Evolutionary conservation across 2,797 vertebrate species (phyloP), one percentile per base, ranked within the genome.

Genomic region (Typhlichthys eigenmanni): DNA sequence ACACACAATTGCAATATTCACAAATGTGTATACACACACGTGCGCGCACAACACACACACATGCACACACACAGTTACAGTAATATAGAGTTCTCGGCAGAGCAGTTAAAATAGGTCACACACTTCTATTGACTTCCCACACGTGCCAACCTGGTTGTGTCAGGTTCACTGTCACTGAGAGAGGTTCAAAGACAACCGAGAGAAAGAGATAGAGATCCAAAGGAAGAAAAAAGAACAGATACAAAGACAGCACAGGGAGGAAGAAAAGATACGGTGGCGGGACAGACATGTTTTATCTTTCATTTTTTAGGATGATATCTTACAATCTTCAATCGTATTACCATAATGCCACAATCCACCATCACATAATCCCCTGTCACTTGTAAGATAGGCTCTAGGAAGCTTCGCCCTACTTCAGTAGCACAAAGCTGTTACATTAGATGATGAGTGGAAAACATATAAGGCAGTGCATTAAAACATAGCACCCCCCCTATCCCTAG

Each of bases 81-180:
- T 88, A 86, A 87, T 86, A 85, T 88, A 84, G 74, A 73, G 56
- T 76, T 80, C 80, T 83, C 83, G 83, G 79, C 83, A 67, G 72
- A 85, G 84, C 80, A 58, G 72, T 69, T 90, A 89, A 92, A 91
- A 88, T 90, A 91, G 91, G 91, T 93, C 91, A 91, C 85, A 88
- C 84, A 82, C 85, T 88, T 85, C 89, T 86, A 87, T 87, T 91
- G 90, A 90, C 86, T 90, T 85, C 80, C 90, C 90, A 92, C 90
- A 89, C 92, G 90, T 86, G 80, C 86, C 73, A 74, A 71, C 79
- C 80, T 62, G 76, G 76, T 75, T 82, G 82, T 75, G 69, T 85
- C 74, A 69, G 83, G 85, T 90, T 90, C 81, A 80, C 79, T 85
- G 81, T 86, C 81, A 82, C 75, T 75, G 69, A 71, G 68, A 77